Evolutionary conservation across 2,113 vertebrate genomes (phyloP).

Genomic region (Scatophagus argus): DNA sequence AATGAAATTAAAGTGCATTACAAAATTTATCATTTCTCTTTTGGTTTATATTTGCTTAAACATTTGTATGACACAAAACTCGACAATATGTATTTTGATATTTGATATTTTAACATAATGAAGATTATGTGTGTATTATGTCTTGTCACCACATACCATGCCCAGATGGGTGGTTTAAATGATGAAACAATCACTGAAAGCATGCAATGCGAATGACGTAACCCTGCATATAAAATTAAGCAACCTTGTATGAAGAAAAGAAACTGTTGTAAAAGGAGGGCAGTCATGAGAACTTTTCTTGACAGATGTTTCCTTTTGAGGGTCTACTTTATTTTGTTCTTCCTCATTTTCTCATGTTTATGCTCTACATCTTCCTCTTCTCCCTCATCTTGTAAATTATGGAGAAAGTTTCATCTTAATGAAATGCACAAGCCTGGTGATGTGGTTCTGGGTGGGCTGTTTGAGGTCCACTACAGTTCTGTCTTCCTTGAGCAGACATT

Average conservation of each 20-base stretch:
- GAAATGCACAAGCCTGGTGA: slow-evolving; percentile 23
- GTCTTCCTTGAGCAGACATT: slow-evolving; percentile 31
- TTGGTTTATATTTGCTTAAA: neutral
- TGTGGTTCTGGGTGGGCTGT: slow-evolving; percentile 39
- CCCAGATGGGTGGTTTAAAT: neutral
- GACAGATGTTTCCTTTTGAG: neutral
- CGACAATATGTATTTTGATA: neutral
- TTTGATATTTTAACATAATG: neutral
- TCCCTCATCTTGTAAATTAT: slow-evolving; percentile 26
- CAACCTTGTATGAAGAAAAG: neutral
- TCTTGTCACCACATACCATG: neutral
- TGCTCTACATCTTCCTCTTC: neutral
- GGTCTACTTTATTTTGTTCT: neutral
- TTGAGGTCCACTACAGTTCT: slow-evolving; percentile 31
- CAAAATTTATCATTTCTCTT: too few relatives aligned
- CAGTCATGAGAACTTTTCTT: neutral
- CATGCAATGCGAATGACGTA: neutral
- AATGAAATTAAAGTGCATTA: too few relatives aligned
- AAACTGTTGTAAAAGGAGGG: neutral
- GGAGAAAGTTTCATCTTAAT: slow-evolving; percentile 23
- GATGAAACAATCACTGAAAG: neutral
- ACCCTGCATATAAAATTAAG: neutral
- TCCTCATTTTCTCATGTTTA: slow-evolving; percentile 1
- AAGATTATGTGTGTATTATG: neutral
- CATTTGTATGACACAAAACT: neutral